Evolutionary conservation across 2,113 vertebrate species (phyloP).

Genomic region (Apteryx mantelli): DNA sequence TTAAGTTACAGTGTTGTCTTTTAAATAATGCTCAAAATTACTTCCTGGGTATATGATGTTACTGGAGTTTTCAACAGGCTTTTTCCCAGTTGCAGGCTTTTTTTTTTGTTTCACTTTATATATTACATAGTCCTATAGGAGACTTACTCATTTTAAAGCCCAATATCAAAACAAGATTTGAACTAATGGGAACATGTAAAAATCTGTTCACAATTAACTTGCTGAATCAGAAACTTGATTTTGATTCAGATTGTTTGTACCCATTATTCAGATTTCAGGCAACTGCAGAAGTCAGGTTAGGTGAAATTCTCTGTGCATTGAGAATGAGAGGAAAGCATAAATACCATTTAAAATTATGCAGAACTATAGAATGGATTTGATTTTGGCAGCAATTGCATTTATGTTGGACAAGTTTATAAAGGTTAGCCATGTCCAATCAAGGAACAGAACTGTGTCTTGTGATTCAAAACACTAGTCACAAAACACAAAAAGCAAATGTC

Average conservation of each 20-base stretch:
- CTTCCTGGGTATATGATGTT: not conserved
- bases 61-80: not conserved
- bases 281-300: not conserved
- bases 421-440: not conserved
- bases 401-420: not conserved
- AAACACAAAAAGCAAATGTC: not conserved
- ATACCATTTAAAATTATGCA: not conserved
- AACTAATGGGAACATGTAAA: not conserved
- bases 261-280: not conserved
- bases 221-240: not conserved
- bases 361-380: not conserved
- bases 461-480: not conserved
- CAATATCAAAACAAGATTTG: not conserved
- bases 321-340: not conserved
- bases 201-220: not conserved
- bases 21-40: not conserved
- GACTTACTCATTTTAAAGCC: not conserved
- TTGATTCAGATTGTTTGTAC: not conserved
- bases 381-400: not conserved
- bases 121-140: not conserved
- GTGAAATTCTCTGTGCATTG: not conserved
- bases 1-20: not conserved
- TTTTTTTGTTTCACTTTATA: not conserved
- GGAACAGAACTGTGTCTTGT: not conserved
- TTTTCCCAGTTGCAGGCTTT: not conserved